Evolutionary conservation across 2,797 vertebrate genomes (phyloP), one percentile per base, ranked within the genome.

Genomic region (Atherinosoma microstoma): DNA sequence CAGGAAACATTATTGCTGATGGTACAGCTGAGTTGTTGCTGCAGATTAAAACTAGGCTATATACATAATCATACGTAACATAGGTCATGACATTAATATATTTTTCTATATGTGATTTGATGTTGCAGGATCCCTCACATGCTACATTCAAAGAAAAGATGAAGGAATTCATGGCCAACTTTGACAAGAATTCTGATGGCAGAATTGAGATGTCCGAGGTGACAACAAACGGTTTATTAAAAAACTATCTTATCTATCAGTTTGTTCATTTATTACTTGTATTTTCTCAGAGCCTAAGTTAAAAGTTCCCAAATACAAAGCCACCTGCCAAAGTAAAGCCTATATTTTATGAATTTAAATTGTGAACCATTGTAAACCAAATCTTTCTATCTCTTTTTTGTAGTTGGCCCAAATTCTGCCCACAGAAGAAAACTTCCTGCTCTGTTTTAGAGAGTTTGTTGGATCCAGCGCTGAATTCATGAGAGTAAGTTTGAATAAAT

Each of bases 151-250:
- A 93, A 51, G 97, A 97, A 76, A 97, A 97, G 93, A 95, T 98
- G 95, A 97, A 95, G 83, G 96, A 97, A 67, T 97, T 98, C 86
- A 98, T 98, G 97, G 90, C 92, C 84, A 97, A 95, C 78, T 96
- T 98, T 0, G 97, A 99, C 91, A 96, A 97, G 88, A 98, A 98
- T 0, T 82, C 96, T 0, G 98, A 98, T 0, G 96, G 97, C 13
- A 97, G 93, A 80, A 98, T 99, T 0, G 97, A 99, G 89, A 96
- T 99, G 96, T 92, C 97, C 0, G 98, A 98, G 96, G 98, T 98
- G 93, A 95, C 79, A 68, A 51, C 8, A 22, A 2, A n/a, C 6
- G 7, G 3, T 27, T 57, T 66, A 20, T 2, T 1, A 51, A 8
- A 47, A n/a, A n/a, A n/a, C 32, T 32, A 32, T 8, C 34, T 1